Base-by-base conservation (phyloP, 2,113 vertebrate species). In the Ahaetulla prasina region DNA sequence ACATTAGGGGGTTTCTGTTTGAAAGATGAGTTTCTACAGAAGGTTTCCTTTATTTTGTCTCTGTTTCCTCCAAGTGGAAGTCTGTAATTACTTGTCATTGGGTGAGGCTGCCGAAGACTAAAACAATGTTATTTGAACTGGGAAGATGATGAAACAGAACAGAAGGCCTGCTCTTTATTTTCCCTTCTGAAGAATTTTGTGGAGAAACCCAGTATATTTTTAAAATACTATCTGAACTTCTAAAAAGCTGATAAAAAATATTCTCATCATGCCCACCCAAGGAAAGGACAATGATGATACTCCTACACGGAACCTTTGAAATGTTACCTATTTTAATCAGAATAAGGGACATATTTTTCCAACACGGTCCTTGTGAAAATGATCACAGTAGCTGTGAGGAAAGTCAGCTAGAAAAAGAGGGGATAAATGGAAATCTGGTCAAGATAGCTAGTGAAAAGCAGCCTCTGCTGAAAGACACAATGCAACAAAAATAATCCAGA, bases 71-170 rank as follows among this genome's bases (percentile, higher is more conserved):
- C 0, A 86, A 94, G 96, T 96, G 94, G 96, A 97, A 97, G 97
- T 97, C 98, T 98, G 96, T 98, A 98, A 98, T 98, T 98, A 98
- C 96, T 39, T 91, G 95, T 93, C 90, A 93, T 95, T 94, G 96
- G 97, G 97, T 95, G 94, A 98, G 97, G 97, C 97, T 94, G 96
- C 95, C 85, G 80, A 94, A 96, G 94, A 91, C 96, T 95, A 95
- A 96, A 97, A 98, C 97, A 98, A 97, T 97, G 97, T 97, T 97
- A 97, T 98, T 98, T 98, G 96, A 97, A 97, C 74, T 30, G 96
- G 96, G 96, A 96, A 96, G 96, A 96, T 97, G 96, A 97, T 97
- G 97, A 98, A 96, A 98, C 97, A 94, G 94, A 95, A 94, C 95
- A 95, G 96, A 97, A 97, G 97, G 98, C 96, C 96, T 96, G 96